phyloP scores from a whole-genome alignment of 1,140 invertebrate species.

The Drosophila pruinosa region DNA sequence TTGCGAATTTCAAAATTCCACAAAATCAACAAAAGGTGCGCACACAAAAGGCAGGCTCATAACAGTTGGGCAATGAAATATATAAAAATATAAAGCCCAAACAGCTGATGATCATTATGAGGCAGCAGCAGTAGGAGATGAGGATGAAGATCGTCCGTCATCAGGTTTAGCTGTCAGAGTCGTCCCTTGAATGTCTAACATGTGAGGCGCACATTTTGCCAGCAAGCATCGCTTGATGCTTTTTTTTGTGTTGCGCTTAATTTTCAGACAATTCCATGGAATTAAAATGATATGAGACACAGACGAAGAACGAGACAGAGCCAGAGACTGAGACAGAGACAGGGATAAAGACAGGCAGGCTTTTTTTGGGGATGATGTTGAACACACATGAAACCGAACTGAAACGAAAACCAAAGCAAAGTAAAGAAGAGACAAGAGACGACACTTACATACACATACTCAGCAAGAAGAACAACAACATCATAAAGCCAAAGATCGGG shows the following conservation, averaged over 20 bases:
- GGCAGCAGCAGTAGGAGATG: not conserved
- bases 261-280: conserved; percentile 77
- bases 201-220: conserved; percentile 69
- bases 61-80: no score
- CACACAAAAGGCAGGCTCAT: conserved; percentile 25
- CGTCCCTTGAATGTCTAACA: conserved; percentile 55
- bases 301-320: not conserved
- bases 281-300: conserved; percentile 72
- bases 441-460: conserved; percentile 66
- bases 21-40: conserved; percentile 42
- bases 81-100: no score
- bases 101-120: conserved; percentile 60
- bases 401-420: conserved; percentile 15
- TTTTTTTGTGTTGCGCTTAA: conserved; percentile 27
- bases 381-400: conserved; percentile 48
- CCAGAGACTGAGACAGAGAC: conserved; percentile 8
- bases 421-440: conserved; percentile 47
- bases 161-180: conserved; percentile 36
- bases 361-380: conserved; percentile 53
- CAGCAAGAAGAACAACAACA: conserved; percentile 20
- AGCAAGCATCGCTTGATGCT: conserved; percentile 2
- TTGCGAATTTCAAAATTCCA: conserved; percentile 44
- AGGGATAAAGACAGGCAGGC: conserved; percentile 2
- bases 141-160: conserved; percentile 25
- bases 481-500: conserved; percentile 49